phyloP scores from a whole-genome alignment of 2,113 vertebrate species.

The Anoura caudifer region DNA sequence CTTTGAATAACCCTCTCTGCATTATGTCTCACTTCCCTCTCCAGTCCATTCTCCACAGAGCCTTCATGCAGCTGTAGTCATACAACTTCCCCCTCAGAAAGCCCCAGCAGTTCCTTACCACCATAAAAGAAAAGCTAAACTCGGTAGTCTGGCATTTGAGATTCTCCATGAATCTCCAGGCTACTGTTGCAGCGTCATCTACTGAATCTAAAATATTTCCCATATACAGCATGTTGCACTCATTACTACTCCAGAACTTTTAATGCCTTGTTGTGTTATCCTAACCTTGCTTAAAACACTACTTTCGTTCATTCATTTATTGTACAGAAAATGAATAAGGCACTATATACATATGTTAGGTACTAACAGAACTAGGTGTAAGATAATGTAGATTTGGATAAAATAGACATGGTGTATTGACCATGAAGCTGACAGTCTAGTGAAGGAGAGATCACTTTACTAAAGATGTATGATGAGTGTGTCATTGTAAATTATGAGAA shows the following conservation, averaged over 20 bases:
- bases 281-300: background rate
- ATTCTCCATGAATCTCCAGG: background rate
- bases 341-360: background rate
- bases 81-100: constrained; percentile 65
- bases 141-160: background rate
- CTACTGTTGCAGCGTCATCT: background rate
- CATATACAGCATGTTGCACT: background rate
- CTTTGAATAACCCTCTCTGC: background rate
- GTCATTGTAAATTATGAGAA: background rate
- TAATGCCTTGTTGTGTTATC: background rate
- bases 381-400: background rate
- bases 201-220: background rate
- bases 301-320: background rate
- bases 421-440: background rate
- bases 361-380: background rate
- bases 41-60: background rate
- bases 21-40: constrained; percentile 43
- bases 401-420: background rate
- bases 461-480: background rate
- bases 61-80: background rate
- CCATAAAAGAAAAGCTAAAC: background rate
- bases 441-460: background rate
- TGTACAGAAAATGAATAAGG: background rate
- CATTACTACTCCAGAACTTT: background rate
- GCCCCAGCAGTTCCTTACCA: constrained; percentile 8